Conservation (phyloP, 2,888 invertebrate species). For the Papilio elwesi region DNA sequence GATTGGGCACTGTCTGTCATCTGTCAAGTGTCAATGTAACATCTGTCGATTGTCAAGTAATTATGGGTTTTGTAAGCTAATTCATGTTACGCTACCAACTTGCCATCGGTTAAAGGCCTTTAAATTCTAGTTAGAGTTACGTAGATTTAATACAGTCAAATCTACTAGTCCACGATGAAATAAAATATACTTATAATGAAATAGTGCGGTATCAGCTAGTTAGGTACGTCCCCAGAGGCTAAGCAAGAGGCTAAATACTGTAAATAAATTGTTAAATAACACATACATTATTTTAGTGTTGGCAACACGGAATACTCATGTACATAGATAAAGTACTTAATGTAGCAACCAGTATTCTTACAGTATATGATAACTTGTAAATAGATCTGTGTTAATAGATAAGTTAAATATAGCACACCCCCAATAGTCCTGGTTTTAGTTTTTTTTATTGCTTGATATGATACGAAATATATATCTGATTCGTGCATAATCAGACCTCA, state of each 20-base stretch:
- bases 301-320: slow-evolving; percentile 49
- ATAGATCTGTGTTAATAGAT: slow-evolving; percentile 41
- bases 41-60: slow-evolving; percentile 2
- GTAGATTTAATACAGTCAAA: slow-evolving; percentile 9
- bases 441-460: no score
- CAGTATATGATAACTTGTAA: slow-evolving; percentile 44
- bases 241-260: slow-evolving; percentile 42
- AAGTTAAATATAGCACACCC: slow-evolving; percentile 4
- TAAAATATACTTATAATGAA: slow-evolving; percentile 3
- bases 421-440: neutral
- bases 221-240: slow-evolving; percentile 38
- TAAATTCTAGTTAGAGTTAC: neutral
- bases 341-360: slow-evolving; percentile 53
- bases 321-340: slow-evolving; percentile 49
- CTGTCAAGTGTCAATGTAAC: no score
- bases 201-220: neutral
- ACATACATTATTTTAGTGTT: slow-evolving; percentile 42
- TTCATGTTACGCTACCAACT: neutral
- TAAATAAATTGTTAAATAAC: slow-evolving; percentile 35
- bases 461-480: no score
- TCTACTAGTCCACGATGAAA: slow-evolving; percentile 11
- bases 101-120: neutral
- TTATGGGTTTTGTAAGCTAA: neutral
- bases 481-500: no score
- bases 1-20: no score